These are phyloP conservation scores for Tetragonula carbonaria DNA, from an alignment of 2,888 invertebrate genomes.

Conservation along the genomic window DNA sequence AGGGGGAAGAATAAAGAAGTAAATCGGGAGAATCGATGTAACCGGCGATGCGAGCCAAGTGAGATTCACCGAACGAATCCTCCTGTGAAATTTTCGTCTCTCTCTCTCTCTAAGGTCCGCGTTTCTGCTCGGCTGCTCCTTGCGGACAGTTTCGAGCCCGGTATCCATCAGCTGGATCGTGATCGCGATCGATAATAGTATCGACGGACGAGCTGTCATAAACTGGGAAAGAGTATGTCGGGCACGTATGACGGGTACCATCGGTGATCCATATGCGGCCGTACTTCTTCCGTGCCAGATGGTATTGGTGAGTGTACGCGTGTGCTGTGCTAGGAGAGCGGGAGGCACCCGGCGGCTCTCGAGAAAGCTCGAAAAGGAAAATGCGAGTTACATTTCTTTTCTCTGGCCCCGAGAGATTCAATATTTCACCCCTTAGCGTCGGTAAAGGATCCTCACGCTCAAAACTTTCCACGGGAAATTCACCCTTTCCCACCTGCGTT, in stretches of 20 bases:
- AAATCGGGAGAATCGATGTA: not conserved
- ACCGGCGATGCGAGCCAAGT: not conserved
- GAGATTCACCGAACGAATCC: conserved; percentile 5
- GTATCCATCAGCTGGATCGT: conserved; percentile 27
- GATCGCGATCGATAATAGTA: conserved; percentile 50
- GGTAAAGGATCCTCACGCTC: conserved; percentile 56
- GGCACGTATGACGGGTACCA: conserved; percentile 63
- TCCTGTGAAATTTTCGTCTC: no score
- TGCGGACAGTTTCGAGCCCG: not conserved
- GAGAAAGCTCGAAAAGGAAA: conserved; percentile 50
- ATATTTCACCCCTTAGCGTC: conserved; percentile 64
- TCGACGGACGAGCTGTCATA: conserved; percentile 54
- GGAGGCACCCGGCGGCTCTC: conserved; percentile 21
- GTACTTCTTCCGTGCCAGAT: conserved; percentile 36
- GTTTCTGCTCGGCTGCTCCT: not conserved
- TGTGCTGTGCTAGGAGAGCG: not conserved
- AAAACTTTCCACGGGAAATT: conserved; percentile 55
- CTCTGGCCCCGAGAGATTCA: conserved; percentile 52
- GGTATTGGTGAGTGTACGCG: not conserved
- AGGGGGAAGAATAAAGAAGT: not conserved
- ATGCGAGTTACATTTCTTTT: conserved; percentile 64
- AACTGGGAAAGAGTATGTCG: conserved; percentile 56
- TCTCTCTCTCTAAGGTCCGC: not conserved
- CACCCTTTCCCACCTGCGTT: conserved; percentile 41
- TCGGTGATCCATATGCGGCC: conserved; percentile 58